Percentiles rank a stretch among this genome's conserved stretches.
Conservation (phyloP, 1,140 invertebrate species). For the Eriocheir sinensis region DNA sequence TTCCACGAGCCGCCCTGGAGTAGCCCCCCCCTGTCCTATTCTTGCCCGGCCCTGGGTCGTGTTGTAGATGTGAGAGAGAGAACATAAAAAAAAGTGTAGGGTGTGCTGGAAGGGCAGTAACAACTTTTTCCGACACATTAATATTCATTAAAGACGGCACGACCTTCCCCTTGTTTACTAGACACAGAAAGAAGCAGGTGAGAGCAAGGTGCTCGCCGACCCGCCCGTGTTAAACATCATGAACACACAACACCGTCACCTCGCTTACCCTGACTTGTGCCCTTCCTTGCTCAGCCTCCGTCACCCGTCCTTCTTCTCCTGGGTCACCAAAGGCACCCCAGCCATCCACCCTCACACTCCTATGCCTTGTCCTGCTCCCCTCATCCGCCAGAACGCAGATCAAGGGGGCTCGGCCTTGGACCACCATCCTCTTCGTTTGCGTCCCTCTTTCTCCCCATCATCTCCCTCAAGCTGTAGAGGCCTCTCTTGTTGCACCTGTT, state of each 20-base stretch:
- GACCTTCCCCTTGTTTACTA: constrained; percentile 18
- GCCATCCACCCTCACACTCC: neutral
- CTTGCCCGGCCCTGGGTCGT: neutral
- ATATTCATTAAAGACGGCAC: constrained; percentile 53
- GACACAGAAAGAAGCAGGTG: neutral
- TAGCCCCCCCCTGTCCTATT: neutral
- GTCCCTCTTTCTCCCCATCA: neutral
- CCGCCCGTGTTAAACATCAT: constrained; percentile 28
- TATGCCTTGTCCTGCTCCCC: neutral
- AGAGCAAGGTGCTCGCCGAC: neutral
- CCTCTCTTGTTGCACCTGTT: neutral
- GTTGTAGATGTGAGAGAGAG: neutral
- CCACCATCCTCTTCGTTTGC: neutral
- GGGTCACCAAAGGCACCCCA: no score
- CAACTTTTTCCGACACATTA: constrained; percentile 38
- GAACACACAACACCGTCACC: constrained; percentile 38
- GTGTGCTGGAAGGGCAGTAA: neutral
- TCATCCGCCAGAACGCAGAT: neutral
- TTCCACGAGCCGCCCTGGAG: constrained; percentile 39
- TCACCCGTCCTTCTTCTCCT: neutral
- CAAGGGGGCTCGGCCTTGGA: no score
- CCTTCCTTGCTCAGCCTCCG: neutral
- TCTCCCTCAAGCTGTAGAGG: neutral
- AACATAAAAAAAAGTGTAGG: neutral
- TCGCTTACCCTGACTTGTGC: constrained; percentile 35